Evolutionary conservation across 1,140 invertebrate genomes (phyloP), one percentile per base, ranked within the genome.

Genomic region (Papilio helenus): DNA sequence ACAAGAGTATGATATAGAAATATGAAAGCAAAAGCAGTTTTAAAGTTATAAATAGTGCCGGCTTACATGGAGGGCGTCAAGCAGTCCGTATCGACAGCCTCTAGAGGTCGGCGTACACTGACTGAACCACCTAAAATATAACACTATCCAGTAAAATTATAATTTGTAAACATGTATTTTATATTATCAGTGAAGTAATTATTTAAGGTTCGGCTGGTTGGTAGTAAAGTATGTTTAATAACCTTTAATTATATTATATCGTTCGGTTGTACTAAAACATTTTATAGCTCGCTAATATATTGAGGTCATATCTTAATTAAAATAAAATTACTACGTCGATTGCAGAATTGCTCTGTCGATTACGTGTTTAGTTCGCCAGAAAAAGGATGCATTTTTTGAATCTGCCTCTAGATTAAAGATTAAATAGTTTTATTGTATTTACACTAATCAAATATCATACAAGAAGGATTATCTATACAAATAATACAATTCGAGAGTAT

Each of bases 251-350:
- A 74, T 74, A 76, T 76, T 76, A 55, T 76, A 76, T 76, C 74
- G 46, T 58, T 76, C 29, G 23, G 51, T 51, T 61, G 51, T 76
- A 76, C 46, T 76, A 76, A 68, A 76, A 76, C 51, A 76, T 76
- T 76, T 76, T 76, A 76, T 76, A 34, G 74, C 74, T 76, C 49
- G 51, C 74, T 76, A 55, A 76, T 76, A 76, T 55, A 58, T 76
- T 55, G 51, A 34, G 74, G 46, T 39, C 46, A 34, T 34, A 23
- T 76, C 74, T 61, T 58, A 61, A 76, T 76, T 76, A 76, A 58
- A 76, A 76, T 76, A 34, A 76, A 76, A 58, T 76, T 76, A 51
- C 46, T 42, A 55, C 74, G 51, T 76, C 39, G 74, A 58, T 51
- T 76, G 29, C 29, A 72, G 42, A 76, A 51, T 58, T 55, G 61